These are phyloP conservation scores for Poecilobothrus nobilitatus DNA, from an alignment of 2,888 invertebrate species.

Conservation along the genomic window DNA sequence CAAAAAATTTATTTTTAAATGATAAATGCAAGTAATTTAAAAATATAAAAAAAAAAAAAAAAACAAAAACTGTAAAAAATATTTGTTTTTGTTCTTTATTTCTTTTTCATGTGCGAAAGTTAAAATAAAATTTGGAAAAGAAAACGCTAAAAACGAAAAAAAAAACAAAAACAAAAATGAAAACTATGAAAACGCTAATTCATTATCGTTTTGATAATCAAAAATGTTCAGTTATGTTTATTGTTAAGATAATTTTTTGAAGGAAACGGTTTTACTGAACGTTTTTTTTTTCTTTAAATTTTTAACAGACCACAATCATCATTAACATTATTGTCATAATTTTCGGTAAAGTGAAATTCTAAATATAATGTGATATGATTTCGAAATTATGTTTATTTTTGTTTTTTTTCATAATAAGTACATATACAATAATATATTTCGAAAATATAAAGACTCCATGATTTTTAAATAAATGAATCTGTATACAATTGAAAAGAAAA, in stretches of 20 bases:
- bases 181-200: not conserved
- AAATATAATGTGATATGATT: too few species aligned
- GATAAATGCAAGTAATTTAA: not conserved
- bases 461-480: too few species aligned
- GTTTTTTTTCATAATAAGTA: too few species aligned
- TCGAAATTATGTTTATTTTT: too few species aligned
- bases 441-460: too few species aligned
- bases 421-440: too few species aligned
- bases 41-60: not conserved
- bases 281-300: not conserved
- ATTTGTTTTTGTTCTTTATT: too few species aligned
- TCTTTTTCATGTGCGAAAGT: too few species aligned
- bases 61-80: too few species aligned
- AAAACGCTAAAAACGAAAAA: not conserved
- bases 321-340: not conserved
- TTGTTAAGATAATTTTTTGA: not conserved
- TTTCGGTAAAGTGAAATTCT: not conserved
- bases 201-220: not conserved
- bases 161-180: too few species aligned
- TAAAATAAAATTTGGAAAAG: too few species aligned
- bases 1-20: not conserved
- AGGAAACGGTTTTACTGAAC: not conserved
- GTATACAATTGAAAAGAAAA: too few species aligned
- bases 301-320: not conserved
- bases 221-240: not conserved